Evolutionary conservation across 2,888 invertebrate genomes (phyloP), one percentile per base, ranked within the genome.

Genomic region (Leucophenga montana): DNA sequence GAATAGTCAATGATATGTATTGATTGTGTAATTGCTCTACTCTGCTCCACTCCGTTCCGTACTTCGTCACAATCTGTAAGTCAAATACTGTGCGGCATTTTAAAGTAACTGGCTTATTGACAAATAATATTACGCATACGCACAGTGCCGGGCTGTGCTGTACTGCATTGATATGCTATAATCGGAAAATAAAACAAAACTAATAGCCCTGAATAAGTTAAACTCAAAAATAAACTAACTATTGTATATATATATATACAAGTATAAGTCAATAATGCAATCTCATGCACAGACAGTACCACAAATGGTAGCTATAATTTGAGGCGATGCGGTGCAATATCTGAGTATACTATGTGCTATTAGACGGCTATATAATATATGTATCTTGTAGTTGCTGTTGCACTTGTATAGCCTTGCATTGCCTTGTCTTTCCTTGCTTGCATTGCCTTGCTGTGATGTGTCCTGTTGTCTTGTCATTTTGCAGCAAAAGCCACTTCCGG

Each of bases 401-500:
- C 11, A 39, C 39, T 39, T 39, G 39, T 39, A 5, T 5, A 11
- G 39, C 39, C 11, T 39, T 39, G 39, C 8, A 5, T 5, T 5
- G 39, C 39, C 11, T 39, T 39, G 11, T 11, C 11, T 8, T 39
- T 8, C 39, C 39, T 39, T 39, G 39, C 27, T 20, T 66, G 20
- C 22, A n/a, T 64, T 33, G 8, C n/a, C 14, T 16, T 20, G 27
- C 27, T 50, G 46, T 53, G 33, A 16, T 18, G 16, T 33, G 67
- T 16, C 6, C 39, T 18, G 44, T 31, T 39, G 44, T 57, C 16
- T 18, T 20, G 22, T 18, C 46, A 72, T 61, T 46, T 33, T 68
- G 53, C 74, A 73, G 75, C 44, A 71, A 82, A 83, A 69, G 39
- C 80, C 77, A 82, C 84, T 80, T 83, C 75, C 71, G 77, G 74